Conservation (phyloP, 2,888 invertebrate species). For the Volucella inanis region DNA sequence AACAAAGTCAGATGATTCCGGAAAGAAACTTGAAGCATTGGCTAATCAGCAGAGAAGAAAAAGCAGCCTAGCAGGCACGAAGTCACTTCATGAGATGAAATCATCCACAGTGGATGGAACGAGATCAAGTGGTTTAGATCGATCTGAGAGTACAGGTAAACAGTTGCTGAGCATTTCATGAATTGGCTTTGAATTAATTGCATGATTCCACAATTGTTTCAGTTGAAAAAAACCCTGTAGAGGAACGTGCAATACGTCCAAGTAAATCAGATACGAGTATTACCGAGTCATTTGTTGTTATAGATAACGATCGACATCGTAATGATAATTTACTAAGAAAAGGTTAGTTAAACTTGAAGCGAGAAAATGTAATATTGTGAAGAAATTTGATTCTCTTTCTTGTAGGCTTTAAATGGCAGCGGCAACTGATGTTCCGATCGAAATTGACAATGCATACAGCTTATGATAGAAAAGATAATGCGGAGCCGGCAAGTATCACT, state of each 20-base stretch:
- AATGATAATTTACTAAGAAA: constrained; percentile 81
- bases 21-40: constrained; percentile 81
- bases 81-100: constrained; percentile 83
- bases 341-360: constrained; percentile 76
- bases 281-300: constrained; percentile 94
- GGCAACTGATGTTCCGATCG: constrained; percentile 95
- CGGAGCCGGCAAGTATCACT: constrained; percentile 97
- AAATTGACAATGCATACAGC: constrained; percentile 99
- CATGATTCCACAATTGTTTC: background rate
- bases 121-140: constrained; percentile 73
- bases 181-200: background rate
- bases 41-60: constrained; percentile 77
- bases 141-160: constrained; percentile 77
- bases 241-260: constrained; percentile 88
- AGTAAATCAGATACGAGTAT: constrained; percentile 96
- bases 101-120: constrained; percentile 81
- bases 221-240: constrained; percentile 76
- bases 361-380: background rate
- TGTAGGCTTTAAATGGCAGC: constrained; percentile 92
- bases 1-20: constrained; percentile 86
- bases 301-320: constrained; percentile 83
- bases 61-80: constrained; percentile 82
- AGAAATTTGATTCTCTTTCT: constrained; percentile 36
- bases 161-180: constrained; percentile 60
- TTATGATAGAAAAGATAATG: constrained; percentile 97